Percentiles rank a stretch among this genome's conserved stretches.
Evolutionary conservation across 2,888 invertebrate species (phyloP).

Genomic region (Polymixis lichenea): DNA sequence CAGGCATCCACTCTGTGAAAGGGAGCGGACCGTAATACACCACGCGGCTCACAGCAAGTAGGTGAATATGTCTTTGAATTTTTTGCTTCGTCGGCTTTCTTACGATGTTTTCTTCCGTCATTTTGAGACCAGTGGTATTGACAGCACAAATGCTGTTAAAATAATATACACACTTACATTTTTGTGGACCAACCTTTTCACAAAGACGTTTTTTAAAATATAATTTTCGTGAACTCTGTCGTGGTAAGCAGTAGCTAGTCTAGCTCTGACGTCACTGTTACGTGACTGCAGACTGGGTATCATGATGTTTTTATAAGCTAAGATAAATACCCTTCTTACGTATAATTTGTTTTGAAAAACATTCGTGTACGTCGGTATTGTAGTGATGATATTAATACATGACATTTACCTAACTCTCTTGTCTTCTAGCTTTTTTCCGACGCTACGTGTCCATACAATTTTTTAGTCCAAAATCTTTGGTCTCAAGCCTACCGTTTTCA

Average conservation of each 20-base stretch:
- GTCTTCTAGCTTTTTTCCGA: background rate
- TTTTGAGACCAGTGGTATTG: too few species aligned
- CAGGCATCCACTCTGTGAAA: too few species aligned
- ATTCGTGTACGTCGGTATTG: conserved; percentile 4
- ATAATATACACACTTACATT: too few species aligned
- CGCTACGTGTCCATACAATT: background rate
- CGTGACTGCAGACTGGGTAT: background rate
- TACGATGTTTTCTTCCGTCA: too few species aligned
- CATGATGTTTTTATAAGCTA: conserved; percentile 23
- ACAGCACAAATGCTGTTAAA: too few species aligned
- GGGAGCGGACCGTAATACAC: too few species aligned
- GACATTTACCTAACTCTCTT: conserved; percentile 2
- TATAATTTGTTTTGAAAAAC: conserved; percentile 38
- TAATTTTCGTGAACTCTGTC: too few species aligned
- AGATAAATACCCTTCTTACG: conserved; percentile 15
- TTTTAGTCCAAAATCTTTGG: background rate
- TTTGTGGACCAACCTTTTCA: background rate
- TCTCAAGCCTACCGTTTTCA: background rate
- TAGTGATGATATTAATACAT: background rate
- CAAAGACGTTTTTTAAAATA: background rate
- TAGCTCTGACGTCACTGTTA: background rate
- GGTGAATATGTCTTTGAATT: too few species aligned
- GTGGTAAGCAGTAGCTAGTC: background rate
- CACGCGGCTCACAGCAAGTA: too few species aligned
- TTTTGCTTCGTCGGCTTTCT: too few species aligned